phyloP scores from a whole-genome alignment of 2,113 vertebrate species.

The Scatophagus argus region DNA sequence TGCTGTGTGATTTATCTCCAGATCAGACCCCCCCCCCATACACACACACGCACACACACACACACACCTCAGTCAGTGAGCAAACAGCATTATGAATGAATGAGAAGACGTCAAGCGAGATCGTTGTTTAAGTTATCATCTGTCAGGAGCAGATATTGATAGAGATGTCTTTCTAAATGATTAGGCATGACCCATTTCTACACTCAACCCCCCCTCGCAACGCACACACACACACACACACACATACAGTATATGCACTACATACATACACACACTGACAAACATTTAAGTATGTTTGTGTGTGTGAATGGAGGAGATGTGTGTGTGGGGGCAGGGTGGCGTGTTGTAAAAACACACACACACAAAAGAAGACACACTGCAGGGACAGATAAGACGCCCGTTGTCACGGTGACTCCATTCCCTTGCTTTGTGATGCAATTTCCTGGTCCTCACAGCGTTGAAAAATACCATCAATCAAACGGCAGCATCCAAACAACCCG shows the following conservation, averaged over 20 bases:
- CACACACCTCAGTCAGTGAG: constrained; percentile 24
- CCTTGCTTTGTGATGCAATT: constrained; percentile 64
- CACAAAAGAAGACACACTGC: constrained; percentile 7
- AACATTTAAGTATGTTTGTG: constrained; percentile 14
- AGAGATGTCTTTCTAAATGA: constrained; percentile 72
- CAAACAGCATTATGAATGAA: constrained; percentile 68
- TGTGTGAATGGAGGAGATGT: too few relatives aligned
- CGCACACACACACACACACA: constrained; percentile 26
- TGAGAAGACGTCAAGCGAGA: constrained; percentile 54
- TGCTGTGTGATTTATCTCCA: constrained; percentile 40
- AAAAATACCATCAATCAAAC: constrained; percentile 68
- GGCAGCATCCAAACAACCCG: constrained; percentile 34
- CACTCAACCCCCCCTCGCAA: constrained; percentile 18
- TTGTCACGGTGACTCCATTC: constrained; percentile 45
- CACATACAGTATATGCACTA: neutral
- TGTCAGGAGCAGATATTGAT: constrained; percentile 71
- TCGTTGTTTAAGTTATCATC: constrained; percentile 63
- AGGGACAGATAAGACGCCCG: constrained; percentile 57
- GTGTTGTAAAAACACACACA: constrained; percentile 22
- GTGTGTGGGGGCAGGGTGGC: too few relatives aligned
- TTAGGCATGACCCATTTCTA: constrained; percentile 73
- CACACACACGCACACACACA: too few relatives aligned
- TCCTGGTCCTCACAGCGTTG: constrained; percentile 45
- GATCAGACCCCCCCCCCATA: constrained; percentile 36
- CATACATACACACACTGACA: neutral